Conservation (phyloP, 37 sponge, comb jelly and placozoan species). For the Mnemiopsis leidyi region DNA sequence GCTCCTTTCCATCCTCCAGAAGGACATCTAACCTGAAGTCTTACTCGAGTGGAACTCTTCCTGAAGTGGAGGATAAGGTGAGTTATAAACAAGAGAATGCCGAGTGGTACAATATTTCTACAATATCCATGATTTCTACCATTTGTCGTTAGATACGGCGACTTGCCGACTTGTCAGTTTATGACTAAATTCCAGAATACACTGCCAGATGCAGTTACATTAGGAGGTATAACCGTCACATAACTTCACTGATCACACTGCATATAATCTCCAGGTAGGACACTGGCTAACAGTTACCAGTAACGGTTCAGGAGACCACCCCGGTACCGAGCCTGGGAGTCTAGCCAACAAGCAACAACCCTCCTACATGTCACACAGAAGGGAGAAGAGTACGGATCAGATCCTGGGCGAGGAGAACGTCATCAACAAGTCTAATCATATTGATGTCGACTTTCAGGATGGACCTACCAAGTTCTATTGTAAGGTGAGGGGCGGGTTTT, state of each 20-base stretch:
- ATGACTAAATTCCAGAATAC: too few species aligned
- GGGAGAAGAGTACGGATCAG: conserved; percentile 24
- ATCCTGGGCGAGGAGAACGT: not conserved
- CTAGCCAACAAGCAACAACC: not conserved
- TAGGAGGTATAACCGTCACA: too few species aligned
- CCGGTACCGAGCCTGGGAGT: not conserved
- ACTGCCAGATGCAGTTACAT: too few species aligned
- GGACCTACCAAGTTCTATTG: conserved; percentile 79
- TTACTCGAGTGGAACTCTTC: not conserved
- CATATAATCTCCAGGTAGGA: not conserved
- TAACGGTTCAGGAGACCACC: not conserved
- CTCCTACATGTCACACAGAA: not conserved
- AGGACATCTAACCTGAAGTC: not conserved
- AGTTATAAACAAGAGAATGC: too few species aligned
- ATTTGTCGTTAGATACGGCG: too few species aligned
- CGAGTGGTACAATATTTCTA: too few species aligned
- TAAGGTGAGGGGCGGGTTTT: conserved; percentile 70
- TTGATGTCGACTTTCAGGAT: conserved; percentile 70
- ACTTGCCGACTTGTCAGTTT: too few species aligned
- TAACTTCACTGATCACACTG: not conserved
- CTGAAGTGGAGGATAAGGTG: conserved; percentile 26
- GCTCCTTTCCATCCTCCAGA: not conserved
- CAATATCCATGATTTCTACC: too few species aligned
- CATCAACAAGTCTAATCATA: conserved; percentile 45
- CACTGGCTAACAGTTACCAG: conserved; percentile 63